Conservation (phyloP, 2,888 invertebrate genomes). For the Scrobipalpa atriplicella region DNA sequence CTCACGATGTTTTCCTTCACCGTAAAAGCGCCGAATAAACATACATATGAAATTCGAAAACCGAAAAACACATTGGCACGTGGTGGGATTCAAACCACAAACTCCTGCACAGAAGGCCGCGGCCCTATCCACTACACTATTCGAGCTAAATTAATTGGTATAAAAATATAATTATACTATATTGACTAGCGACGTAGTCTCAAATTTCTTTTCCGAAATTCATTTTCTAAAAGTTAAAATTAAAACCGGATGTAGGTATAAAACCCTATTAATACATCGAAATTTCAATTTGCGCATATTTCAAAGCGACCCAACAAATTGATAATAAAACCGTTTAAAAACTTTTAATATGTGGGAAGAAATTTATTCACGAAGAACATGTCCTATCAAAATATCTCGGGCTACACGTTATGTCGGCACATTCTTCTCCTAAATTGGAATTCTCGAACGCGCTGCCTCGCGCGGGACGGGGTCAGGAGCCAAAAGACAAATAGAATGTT, state of each 20-base stretch:
- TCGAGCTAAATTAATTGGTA: too few species aligned
- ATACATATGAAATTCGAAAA: too few species aligned
- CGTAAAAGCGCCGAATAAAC: too few species aligned
- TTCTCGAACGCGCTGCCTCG: slow-evolving; percentile 79
- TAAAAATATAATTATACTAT: too few species aligned
- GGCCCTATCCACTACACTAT: too few species aligned
- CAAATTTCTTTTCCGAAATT: too few species aligned
- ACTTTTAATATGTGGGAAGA: slow-evolving; percentile 79
- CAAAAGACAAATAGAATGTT: slow-evolving; percentile 77
- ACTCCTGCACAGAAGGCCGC: too few species aligned
- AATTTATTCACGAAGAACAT: slow-evolving; percentile 82
- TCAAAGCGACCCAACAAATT: slow-evolving; percentile 36
- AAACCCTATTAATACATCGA: slow-evolving; percentile 2
- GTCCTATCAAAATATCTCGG: slow-evolving; percentile 83
- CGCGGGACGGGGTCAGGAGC: slow-evolving; percentile 74
- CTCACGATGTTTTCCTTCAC: too few species aligned
- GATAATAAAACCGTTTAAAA: slow-evolving; percentile 72
- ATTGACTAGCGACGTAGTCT: too few species aligned
- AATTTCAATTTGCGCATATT: slow-evolving; percentile 35
- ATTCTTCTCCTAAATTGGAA: slow-evolving; percentile 84
- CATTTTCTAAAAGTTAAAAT: background rate
- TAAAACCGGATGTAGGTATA: too few species aligned
- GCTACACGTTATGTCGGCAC: slow-evolving; percentile 83
- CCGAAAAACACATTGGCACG: too few species aligned
- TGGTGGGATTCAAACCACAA: too few species aligned